Conservation (phyloP, 2,113 vertebrate species). For the Rhipidura dahli region DNA sequence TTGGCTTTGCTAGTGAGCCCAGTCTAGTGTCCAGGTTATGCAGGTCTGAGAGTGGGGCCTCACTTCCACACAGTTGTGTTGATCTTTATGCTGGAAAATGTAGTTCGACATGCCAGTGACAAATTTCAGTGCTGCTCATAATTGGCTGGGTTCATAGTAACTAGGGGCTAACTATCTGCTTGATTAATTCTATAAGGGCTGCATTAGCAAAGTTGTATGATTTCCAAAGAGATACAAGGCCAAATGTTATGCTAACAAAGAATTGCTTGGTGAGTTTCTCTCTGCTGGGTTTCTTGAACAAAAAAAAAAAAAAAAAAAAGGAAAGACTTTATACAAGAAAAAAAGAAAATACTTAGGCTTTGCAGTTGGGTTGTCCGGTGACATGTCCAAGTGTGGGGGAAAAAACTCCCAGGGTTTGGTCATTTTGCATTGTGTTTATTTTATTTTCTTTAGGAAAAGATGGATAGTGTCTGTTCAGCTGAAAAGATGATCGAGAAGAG, state of each 20-base stretch:
- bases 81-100: constrained; percentile 76
- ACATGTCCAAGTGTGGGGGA: neutral
- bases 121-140: constrained; percentile 75
- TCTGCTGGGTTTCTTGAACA: constrained; percentile 66
- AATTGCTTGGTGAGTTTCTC: constrained; percentile 62
- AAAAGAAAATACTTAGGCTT: constrained; percentile 6
- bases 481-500: neutral
- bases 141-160: constrained; percentile 70
- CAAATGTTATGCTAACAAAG: constrained; percentile 76
- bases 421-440: neutral
- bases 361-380: constrained; percentile 50
- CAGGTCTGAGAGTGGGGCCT: constrained; percentile 57
- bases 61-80: constrained; percentile 68
- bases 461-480: neutral
- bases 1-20: neutral
- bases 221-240: constrained; percentile 77
- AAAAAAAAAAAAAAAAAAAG: constrained; percentile 19
- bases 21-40: neutral
- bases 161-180: constrained; percentile 70
- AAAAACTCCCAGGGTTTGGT: neutral
- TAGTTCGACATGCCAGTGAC: constrained; percentile 72
- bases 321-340: neutral
- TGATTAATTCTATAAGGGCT: constrained; percentile 78
- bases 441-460: neutral
- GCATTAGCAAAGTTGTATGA: constrained; percentile 74